Evolutionary conservation across 2,888 invertebrate genomes (phyloP).

Genomic region (Drosophila histrio): DNA sequence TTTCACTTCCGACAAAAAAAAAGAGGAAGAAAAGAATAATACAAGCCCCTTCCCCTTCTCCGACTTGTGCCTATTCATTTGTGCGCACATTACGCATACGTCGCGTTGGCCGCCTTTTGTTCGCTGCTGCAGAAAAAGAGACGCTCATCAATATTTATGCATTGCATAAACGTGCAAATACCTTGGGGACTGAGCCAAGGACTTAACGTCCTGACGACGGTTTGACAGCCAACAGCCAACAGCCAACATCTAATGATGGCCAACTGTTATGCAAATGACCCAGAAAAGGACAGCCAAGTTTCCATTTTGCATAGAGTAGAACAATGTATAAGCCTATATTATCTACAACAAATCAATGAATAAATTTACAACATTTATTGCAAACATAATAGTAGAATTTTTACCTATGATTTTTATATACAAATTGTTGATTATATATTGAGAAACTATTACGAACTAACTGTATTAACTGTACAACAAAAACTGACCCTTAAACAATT

Average conservation of each 20-base stretch:
- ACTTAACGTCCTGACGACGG: slow-evolving; percentile 64
- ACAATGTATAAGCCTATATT: not conserved
- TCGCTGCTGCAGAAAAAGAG: slow-evolving; percentile 16
- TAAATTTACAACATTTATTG: not conserved
- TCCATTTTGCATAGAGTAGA: not conserved
- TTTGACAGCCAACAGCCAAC: slow-evolving; percentile 64
- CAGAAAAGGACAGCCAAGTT: slow-evolving; percentile 5
- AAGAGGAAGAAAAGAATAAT: not conserved
- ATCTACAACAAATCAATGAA: slow-evolving; percentile 7
- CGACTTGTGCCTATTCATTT: slow-evolving; percentile 65
- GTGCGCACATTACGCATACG: slow-evolving; percentile 49
- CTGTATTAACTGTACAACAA: too few species aligned
- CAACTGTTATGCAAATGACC: slow-evolving; percentile 74
- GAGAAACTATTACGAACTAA: too few species aligned
- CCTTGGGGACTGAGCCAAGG: slow-evolving; percentile 62
- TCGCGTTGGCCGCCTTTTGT: slow-evolving; percentile 21
- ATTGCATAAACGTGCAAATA: slow-evolving; percentile 72
- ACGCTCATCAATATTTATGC: slow-evolving; percentile 75
- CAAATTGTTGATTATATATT: too few species aligned
- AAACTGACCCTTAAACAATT: too few species aligned
- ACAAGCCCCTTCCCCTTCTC: not conserved
- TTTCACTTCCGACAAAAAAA: slow-evolving; percentile 51
- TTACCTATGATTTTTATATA: not conserved
- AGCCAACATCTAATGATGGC: slow-evolving; percentile 60
- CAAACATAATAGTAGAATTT: not conserved